Base-by-base conservation (phyloP, 2,797 vertebrate genomes). In the Atherinosoma microstoma region DNA sequence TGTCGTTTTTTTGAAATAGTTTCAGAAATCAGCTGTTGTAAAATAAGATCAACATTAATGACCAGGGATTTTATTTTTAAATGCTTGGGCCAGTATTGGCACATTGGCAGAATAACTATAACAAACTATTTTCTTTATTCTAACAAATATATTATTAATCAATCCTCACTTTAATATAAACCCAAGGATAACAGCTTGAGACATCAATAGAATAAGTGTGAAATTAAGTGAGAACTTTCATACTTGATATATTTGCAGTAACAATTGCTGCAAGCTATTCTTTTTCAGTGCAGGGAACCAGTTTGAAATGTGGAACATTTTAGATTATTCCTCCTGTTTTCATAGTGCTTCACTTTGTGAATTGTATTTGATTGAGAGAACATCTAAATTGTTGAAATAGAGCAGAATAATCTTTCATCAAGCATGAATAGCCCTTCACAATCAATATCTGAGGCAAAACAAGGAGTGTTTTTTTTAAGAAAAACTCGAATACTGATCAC, bases 401-500 rank as follows among this genome's bases (percentile, higher is more conserved):
- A 77, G 59, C 24, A 54, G 58, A 67, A 72, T 58, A 56, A 73
- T 82, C 75, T 84, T 65, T 85, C 70, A 87, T 87, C 82, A 73
- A 82, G 63, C 57, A 54, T 47, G 20, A 35, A 69, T 73, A 60
- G 24, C 77, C 76, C 78, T 65, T 89, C 66, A 76, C 78, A 88
- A 84, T 89, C 85, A 88, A 73, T 60, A 79, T 80, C 66, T 27
- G 57, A 64, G 63, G 57, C 62, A 60, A 29, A 68, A 27, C 5
- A 40, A 62, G 42, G 35, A 36, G 65, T 16, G 20, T 70, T 79
- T 73, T 70, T 78, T 73, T 57, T 54, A 70, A 64, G 59, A 29
- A 63, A 80, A 78, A 64, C 42, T 70, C 61, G 66, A 60, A 85
- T 57, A 20, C 73, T 79, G 83, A 89, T 91, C 79, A 66, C 59